Base-by-base conservation (phyloP, 2,888 invertebrate species). In the Drosophila pullipes region DNA sequence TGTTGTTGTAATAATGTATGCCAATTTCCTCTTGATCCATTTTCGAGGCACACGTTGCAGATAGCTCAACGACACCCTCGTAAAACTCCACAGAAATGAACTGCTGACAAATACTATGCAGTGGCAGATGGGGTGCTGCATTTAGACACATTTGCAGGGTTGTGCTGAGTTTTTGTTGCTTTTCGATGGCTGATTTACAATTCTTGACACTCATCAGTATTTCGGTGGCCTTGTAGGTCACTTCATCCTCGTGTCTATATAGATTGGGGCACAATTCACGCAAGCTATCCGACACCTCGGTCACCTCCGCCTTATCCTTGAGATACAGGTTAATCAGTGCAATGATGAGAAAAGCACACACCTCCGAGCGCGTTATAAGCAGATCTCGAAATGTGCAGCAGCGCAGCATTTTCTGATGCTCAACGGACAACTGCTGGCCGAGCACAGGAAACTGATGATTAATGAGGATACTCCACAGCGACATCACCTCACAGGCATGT, bases 201-300 rank as follows among this genome's bases (percentile, higher is more conserved):
- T 94, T 95, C 91, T 96, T 97, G 0, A 98, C 97, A 83, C 96
- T 95, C 93, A 98, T 95, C 63, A 99, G 94, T 87, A 98, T 95
- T 94, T 99, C 98, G 83, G 97, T 98, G 93, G 97, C 98, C 94
- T 99, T 99, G 3, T 99, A 98, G 87, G 98, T 98, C 16, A 98
- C 97, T 5, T 99, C 99, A 94, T 99, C 99, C 94, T 99, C 99
- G 87, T 96, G 96, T 77, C 97, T 96, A 92, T 99, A 99, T 33
- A 99, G 94, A 83, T 97, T 97, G 0, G 99, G 99, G 91, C 99
- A 99, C 2, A 98, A 95, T 87, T 98, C 97, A 55, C 99, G 95
- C 64, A 99, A 94, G 91, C 97, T 97, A 31, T 95, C 94, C 72
- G 98, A 99, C 74, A 99, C 97, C 1, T 97, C 96, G 92, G 98